A percentile compares a stretch with the other conserved stretches of the same genome.
These are phyloP conservation scores for Gnatocerus cornutus DNA, from an alignment of 2,888 invertebrate genomes.

Conservation along the genomic window DNA sequence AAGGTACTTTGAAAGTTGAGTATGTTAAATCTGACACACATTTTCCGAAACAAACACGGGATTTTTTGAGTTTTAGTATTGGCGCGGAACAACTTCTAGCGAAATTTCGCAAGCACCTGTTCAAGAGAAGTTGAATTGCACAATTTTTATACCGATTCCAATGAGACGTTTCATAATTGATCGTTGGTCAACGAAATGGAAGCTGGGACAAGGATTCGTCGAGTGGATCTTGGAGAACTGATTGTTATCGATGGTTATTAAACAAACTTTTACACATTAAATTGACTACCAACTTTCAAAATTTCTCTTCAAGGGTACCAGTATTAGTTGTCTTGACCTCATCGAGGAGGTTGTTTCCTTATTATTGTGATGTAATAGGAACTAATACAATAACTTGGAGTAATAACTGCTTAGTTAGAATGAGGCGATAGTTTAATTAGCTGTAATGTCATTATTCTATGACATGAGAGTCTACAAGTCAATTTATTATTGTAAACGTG, in stretches of 20 bases:
- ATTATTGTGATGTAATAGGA: conserved; percentile 21
- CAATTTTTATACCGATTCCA: conserved; percentile 37
- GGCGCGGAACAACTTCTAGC: conserved; percentile 3
- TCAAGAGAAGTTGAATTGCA: conserved; percentile 33
- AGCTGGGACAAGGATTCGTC: conserved; percentile 12
- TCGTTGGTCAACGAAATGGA: conserved; percentile 12
- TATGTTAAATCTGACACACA: conserved; percentile 33
- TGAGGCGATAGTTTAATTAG: background rate
- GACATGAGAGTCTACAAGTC: background rate
- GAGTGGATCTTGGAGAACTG: background rate
- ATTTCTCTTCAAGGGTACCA: conserved; percentile 37
- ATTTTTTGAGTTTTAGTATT: conserved; percentile 13
- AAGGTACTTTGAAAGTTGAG: conserved; percentile 41
- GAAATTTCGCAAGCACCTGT: conserved; percentile 38
- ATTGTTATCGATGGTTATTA: conserved; percentile 15
- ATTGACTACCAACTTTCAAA: conserved; percentile 38
- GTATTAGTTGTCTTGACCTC: background rate
- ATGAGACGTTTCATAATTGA: conserved; percentile 29
- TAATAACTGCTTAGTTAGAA: background rate
- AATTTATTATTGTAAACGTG: background rate
- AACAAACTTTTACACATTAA: background rate
- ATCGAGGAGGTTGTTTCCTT: background rate
- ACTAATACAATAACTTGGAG: conserved; percentile 6
- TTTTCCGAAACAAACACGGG: conserved; percentile 21
- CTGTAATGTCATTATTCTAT: background rate